Base-by-base conservation (phyloP, 1,140 invertebrate genomes). In the Medauroidea extradentata region DNA sequence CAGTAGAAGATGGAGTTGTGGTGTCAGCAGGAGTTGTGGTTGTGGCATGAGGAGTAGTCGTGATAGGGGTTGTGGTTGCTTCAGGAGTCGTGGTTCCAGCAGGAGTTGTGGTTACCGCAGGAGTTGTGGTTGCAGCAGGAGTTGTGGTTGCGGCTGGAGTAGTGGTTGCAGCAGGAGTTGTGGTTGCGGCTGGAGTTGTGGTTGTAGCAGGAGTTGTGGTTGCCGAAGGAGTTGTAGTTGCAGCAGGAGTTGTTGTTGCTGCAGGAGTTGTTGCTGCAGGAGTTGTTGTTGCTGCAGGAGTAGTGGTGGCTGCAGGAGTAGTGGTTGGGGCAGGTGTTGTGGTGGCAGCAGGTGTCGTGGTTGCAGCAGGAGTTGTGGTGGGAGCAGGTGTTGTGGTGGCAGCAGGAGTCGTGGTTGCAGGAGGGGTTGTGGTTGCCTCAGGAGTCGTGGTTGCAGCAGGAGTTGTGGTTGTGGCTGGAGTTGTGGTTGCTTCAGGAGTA, bases 1-100 rank as follows among this genome's bases (percentile, higher is more conserved):
- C 25, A 34, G 21, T 50, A 14, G 53, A 9, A 41, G 53, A 46
- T 49, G 38, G 38, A 14, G 39, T 42, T 13, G 53, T 55, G 21
- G 53, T 55, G 21, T 11, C 29, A 24, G 53, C 43, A n/a, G 38
- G 42, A 55, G 46, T 5, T 27, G 44, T 57, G 11, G 56, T 57
- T 16, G 56, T 23, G 11, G 46, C 50, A 23, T 9, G 8, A n/a
- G 38, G 18, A 11, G 43, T 27, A 21, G 16, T 39, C 14, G 56
- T 27, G 0, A 34, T 29, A n/a, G 23, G 27, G 25, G 18, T 46
- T 21, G 25, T 18, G n/a, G 42, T 38, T 18, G 58, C 23, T n/a
- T 43, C 18, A 1, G 1, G 41, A 21, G 24, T 53, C 2, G 58
- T 38, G 11, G 48, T 24, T 5, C 3, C 19, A 23, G 25, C 46